These are phyloP conservation scores for Polypterus bichir DNA, from an alignment of 2,113 vertebrate species.

Conservation along the genomic window DNA sequence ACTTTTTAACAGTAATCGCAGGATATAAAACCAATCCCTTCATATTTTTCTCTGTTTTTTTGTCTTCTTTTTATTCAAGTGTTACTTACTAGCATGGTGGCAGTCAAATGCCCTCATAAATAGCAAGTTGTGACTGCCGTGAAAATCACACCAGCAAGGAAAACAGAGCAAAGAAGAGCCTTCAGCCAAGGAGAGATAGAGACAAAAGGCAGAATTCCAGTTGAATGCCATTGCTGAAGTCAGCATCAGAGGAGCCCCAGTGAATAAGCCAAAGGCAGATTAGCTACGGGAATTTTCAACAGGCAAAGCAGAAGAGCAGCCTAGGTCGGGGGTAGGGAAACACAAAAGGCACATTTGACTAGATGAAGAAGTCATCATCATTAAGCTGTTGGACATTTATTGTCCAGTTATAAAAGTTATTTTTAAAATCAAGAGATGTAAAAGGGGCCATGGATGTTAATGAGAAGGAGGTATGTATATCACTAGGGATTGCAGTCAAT, in stretches of 20 bases:
- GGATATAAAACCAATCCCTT: too few relatives aligned
- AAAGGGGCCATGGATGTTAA: slow-evolving; percentile 37
- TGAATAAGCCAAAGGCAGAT: slow-evolving; percentile 57
- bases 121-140: slow-evolving; percentile 60
- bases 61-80: slow-evolving; percentile 32
- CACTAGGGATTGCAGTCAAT: slow-evolving; percentile 31
- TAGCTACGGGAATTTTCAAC: slow-evolving; percentile 49
- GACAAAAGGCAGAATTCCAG: slow-evolving; percentile 77
- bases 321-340: slow-evolving; percentile 31
- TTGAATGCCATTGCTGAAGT: slow-evolving; percentile 73
- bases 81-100: slow-evolving; percentile 61
- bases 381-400: slow-evolving; percentile 75
- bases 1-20: too few relatives aligned
- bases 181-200: slow-evolving; percentile 49
- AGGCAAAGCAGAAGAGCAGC: slow-evolving; percentile 39
- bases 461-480: slow-evolving; percentile 10
- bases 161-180: slow-evolving; percentile 56
- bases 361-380: slow-evolving; percentile 92
- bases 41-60: not conserved
- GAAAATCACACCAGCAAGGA: slow-evolving; percentile 73
- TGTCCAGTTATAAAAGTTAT: slow-evolving; percentile 68
- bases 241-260: slow-evolving; percentile 53
- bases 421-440: slow-evolving; percentile 51
- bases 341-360: slow-evolving; percentile 87
- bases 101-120: slow-evolving; percentile 71